These are phyloP conservation scores for Drosophila takahashii DNA, from an alignment of 1,140 invertebrate genomes.

Conservation along the genomic window DNA sequence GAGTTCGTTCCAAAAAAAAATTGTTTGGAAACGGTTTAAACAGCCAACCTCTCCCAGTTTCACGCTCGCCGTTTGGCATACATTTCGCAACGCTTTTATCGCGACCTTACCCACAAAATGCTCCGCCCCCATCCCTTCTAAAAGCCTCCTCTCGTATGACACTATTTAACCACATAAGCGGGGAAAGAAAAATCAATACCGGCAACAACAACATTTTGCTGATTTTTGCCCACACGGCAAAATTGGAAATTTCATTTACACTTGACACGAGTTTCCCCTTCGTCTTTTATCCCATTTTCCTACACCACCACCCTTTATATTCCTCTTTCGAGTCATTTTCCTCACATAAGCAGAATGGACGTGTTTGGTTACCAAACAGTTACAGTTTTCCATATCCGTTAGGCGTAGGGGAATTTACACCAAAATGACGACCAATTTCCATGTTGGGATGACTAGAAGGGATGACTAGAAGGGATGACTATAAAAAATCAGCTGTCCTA, in stretches of 20 bases:
- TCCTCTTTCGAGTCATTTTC: conserved; percentile 41
- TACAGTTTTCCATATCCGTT: conserved; percentile 48
- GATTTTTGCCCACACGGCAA: conserved; percentile 64
- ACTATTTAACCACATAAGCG: conserved; percentile 50
- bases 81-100: conserved; percentile 57
- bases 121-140: neutral
- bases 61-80: conserved; percentile 18
- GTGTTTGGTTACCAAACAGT: conserved; percentile 51
- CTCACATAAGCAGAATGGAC: conserved; percentile 26
- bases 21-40: neutral
- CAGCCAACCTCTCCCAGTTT: neutral
- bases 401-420: conserved; percentile 22
- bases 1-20: too few relatives aligned
- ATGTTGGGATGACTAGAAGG: conserved; percentile 8
- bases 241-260: conserved; percentile 78
- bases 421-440: conserved; percentile 32
- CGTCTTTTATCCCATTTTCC: neutral
- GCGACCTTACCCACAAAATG: conserved; percentile 59
- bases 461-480: too few relatives aligned
- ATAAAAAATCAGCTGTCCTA: too few relatives aligned
- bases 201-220: conserved; percentile 47
- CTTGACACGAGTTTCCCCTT: conserved; percentile 56
- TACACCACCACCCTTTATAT: neutral
- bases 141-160: conserved; percentile 20
- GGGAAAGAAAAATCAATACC: conserved; percentile 71